Evolutionary conservation across 2,113 vertebrate species (phyloP).

Genomic region (Laticauda laticaudata): DNA sequence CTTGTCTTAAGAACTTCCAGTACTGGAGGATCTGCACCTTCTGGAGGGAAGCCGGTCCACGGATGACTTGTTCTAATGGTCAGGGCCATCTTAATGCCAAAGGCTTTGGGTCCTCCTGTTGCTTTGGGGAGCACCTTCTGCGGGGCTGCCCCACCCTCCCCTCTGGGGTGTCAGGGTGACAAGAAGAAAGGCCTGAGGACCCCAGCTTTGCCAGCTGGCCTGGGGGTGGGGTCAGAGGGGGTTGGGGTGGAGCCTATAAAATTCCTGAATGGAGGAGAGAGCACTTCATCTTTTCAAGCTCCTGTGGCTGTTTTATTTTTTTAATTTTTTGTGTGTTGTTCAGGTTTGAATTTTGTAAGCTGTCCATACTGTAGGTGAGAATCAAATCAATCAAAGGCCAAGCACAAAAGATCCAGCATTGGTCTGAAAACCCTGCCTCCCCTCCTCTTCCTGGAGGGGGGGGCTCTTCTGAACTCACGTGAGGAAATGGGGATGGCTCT

Average conservation of each 20-base stretch:
- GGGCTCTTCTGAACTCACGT: conserved; percentile 78
- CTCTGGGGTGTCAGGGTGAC: neutral
- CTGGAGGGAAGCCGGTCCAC: too few species aligned
- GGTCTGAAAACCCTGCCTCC: neutral
- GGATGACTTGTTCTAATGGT: too few species aligned
- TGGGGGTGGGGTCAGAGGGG: neutral
- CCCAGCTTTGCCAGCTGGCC: neutral
- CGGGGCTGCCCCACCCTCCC: neutral
- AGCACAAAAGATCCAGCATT: neutral
- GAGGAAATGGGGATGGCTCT: conserved; percentile 91
- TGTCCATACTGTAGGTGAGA: neutral
- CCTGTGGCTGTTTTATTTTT: neutral
- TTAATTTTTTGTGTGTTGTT: neutral
- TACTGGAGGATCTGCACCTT: too few species aligned
- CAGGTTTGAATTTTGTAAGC: neutral
- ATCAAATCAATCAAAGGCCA: neutral
- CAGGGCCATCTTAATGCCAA: neutral
- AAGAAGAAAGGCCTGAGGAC: neutral
- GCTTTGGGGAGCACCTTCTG: neutral
- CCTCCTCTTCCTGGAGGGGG: neutral
- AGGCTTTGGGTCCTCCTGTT: neutral
- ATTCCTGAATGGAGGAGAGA: neutral
- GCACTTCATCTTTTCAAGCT: neutral
- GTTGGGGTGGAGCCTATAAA: neutral
- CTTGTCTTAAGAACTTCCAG: too few species aligned